Percentiles rank a stretch among this genome's conserved stretches.
Conservation (phyloP, 2,888 invertebrate genomes). For the Sesia apiformis region DNA sequence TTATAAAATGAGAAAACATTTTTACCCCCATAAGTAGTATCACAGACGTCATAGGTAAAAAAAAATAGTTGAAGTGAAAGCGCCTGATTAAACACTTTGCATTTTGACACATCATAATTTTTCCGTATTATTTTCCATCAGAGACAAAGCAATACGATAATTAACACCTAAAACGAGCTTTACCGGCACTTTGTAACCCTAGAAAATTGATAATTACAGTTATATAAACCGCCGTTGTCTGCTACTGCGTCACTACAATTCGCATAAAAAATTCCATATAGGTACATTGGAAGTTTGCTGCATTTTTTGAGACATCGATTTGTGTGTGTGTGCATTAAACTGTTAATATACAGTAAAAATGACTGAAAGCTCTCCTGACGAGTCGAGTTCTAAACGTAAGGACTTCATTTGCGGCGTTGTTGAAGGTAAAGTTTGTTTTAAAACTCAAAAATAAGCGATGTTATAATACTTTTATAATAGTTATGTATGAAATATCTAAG, state of each 20-base stretch:
- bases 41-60: too few species aligned
- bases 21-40: too few species aligned
- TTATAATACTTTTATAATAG: neutral
- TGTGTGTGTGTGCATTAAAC: neutral
- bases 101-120: slow-evolving; percentile 37
- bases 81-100: too few species aligned
- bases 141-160: slow-evolving; percentile 22
- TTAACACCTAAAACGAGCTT: slow-evolving; percentile 18
- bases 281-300: neutral
- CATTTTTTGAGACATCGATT: neutral
- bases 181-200: slow-evolving; percentile 18
- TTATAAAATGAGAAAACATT: too few species aligned
- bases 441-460: too few species aligned
- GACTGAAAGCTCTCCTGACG: slow-evolving; percentile 72
- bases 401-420: slow-evolving; percentile 95
- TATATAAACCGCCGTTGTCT: slow-evolving; percentile 12
- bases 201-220: slow-evolving; percentile 16
- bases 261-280: slow-evolving; percentile 1
- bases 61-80: too few species aligned
- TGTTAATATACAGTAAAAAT: slow-evolving; percentile 21
- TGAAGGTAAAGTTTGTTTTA: slow-evolving; percentile 78
- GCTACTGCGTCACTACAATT: slow-evolving; percentile 9
- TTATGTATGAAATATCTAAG: slow-evolving; percentile 18
- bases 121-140: slow-evolving; percentile 24
- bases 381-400: slow-evolving; percentile 79